Evolutionary conservation across 2,113 vertebrate species (phyloP), one percentile per base, ranked within the genome.

Genomic region (Zeus faber): DNA sequence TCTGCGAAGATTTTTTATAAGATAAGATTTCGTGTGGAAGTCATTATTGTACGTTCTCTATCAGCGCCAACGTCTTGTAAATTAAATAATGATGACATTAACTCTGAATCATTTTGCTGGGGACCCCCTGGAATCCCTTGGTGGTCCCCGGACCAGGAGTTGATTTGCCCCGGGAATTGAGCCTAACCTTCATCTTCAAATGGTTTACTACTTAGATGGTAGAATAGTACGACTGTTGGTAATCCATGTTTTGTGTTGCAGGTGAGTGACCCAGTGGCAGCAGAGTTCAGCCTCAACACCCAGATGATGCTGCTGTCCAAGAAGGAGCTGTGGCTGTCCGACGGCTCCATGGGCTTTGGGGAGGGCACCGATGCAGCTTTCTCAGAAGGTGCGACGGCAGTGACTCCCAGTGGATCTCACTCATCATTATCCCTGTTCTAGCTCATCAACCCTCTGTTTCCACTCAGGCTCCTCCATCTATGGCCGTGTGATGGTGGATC

Each of bases 231-330:
- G n/a, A n/a, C n/a, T n/a, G n/a, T n/a, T n/a, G n/a, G n/a, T n/a
- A n/a, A n/a, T n/a, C n/a, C n/a, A n/a, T n/a, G n/a, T 25, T 54
- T 2, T 55, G 8, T 39, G 5, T 24, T 50, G 1, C 62, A 93
- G 91, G 89, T 94, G 65, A 92, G 91, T 47, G 92, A 92, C 57
- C 90, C 92, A 1, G 88, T 91, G 40, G 90, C 92, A 20, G 86
- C 90, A 6, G 90, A 94, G 76, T 93, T 94, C 67, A 92, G 88
- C 67, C 86, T 93, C 45, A 92, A 93, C 73, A 93, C 91, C 27
- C 89, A 92, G 66, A 91, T 91, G 90, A 89, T 91, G 70, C 79
- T 93, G 47, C 65, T 93, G 13, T 92, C 92, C 29, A 91, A 91
- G 75, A 89, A 77, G 67, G 85, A 92, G 46, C 54, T 93, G 39